These are phyloP conservation scores for Chondrilla cf. caribensis DNA, from an alignment of 37 sponge, comb jelly and placozoan species.

Conservation along the genomic window DNA sequence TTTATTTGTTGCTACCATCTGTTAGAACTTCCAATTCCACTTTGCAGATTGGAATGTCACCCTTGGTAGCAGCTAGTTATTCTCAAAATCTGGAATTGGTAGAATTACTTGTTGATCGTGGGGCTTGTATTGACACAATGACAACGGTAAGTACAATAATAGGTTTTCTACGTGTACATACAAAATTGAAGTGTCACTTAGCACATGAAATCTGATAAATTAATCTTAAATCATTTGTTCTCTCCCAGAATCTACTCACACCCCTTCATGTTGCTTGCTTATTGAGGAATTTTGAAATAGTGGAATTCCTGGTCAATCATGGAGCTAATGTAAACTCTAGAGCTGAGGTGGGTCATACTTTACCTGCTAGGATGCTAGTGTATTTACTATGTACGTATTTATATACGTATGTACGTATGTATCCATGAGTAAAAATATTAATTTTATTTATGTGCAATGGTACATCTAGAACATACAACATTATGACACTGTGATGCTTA, in stretches of 20 bases:
- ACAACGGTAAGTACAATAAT: neutral
- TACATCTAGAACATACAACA: too few species aligned
- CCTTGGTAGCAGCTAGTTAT: neutral
- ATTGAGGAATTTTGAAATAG: neutral
- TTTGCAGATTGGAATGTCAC: neutral
- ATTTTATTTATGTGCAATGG: too few species aligned
- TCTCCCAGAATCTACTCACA: neutral
- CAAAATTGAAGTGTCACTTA: too few species aligned
- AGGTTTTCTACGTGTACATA: too few species aligned
- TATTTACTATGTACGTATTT: neutral
- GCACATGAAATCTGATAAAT: too few species aligned
- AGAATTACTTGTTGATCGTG: neutral
- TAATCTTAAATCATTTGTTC: neutral
- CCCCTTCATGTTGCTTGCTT: constrained; percentile 15
- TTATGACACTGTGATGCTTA: too few species aligned
- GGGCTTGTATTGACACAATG: neutral
- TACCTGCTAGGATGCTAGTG: too few species aligned
- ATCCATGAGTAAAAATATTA: too few species aligned
- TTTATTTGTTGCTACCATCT: too few species aligned
- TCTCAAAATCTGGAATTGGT: neutral
- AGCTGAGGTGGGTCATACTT: neutral
- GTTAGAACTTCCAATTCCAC: neutral
- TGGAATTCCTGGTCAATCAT: neutral
- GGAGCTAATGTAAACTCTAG: neutral
- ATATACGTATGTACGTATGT: neutral